phyloP scores from a whole-genome alignment of 1,140 invertebrate species.

The Drosophila bipectinata region DNA sequence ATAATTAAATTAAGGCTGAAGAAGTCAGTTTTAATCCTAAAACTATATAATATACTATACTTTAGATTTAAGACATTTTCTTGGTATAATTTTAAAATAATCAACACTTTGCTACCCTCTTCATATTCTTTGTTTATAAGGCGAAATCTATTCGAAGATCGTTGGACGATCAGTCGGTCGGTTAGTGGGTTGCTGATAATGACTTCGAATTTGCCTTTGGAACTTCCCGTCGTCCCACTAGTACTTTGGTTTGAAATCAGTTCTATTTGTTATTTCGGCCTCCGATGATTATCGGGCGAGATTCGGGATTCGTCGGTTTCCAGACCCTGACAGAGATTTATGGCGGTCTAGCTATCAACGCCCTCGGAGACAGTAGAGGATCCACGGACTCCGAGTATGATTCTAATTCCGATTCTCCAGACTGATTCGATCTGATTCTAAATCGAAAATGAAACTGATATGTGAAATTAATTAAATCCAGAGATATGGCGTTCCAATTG shows the following conservation, averaged over 20 bases:
- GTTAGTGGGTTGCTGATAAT: slow-evolving; percentile 41
- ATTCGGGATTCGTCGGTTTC: slow-evolving; percentile 18
- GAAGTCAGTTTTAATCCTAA: too few relatives aligned
- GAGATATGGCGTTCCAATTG: slow-evolving; percentile 36
- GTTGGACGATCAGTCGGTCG: slow-evolving; percentile 35
- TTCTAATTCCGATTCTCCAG: slow-evolving; percentile 5
- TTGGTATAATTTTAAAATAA: background rate
- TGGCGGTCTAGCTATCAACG: slow-evolving; percentile 40
- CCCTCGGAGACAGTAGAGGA: slow-evolving; percentile 23
- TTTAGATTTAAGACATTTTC: too few relatives aligned
- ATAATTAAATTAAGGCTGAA: too few relatives aligned
- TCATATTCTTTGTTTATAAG: slow-evolving; percentile 6
- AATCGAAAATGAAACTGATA: slow-evolving; percentile 49
- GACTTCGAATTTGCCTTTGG: slow-evolving; percentile 22
- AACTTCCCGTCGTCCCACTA: slow-evolving; percentile 20
- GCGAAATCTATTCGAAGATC: slow-evolving; percentile 15
- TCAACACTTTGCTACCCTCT: background rate
- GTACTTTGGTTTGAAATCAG: slow-evolving; percentile 33
- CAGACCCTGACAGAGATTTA: slow-evolving; percentile 72
- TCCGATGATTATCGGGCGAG: slow-evolving; percentile 29
- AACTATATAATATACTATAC: too few relatives aligned
- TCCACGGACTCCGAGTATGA: background rate
- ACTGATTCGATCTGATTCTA: slow-evolving; percentile 12
- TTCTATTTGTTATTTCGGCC: slow-evolving; percentile 29
- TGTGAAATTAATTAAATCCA: slow-evolving; percentile 75